Evolutionary conservation across 2,888 invertebrate genomes (phyloP).

Genomic region (Lydus trimaculatus): DNA sequence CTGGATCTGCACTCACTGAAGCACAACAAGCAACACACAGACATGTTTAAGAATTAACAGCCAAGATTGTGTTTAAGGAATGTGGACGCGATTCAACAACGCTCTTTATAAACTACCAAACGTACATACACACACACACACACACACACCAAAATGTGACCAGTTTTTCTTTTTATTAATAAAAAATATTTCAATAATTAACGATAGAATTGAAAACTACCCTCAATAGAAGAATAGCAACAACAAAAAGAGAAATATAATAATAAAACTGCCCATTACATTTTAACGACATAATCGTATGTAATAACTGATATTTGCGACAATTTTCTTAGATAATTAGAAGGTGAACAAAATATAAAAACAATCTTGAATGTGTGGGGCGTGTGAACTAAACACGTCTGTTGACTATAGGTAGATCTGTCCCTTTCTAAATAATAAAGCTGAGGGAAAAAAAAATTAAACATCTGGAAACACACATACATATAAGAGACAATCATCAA

Average conservation of each 20-base stretch:
- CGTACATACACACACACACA: too few relatives aligned
- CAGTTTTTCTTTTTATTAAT: neutral
- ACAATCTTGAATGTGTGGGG: neutral
- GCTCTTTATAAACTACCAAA: constrained; percentile 3
- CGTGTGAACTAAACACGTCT: constrained; percentile 7
- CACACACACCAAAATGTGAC: constrained; percentile 8
- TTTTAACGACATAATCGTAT: neutral
- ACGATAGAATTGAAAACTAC: neutral
- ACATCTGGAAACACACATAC: neutral
- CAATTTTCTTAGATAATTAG: constrained; percentile 4
- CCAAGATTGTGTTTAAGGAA: constrained; percentile 54
- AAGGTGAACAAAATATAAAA: neutral
- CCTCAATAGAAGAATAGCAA: neutral
- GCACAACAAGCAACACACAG: constrained; percentile 46
- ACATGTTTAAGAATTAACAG: constrained; percentile 55
- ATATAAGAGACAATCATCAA: neutral
- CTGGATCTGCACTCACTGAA: constrained; percentile 55
- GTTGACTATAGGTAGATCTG: neutral
- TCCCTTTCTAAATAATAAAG: neutral
- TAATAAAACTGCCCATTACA: neutral
- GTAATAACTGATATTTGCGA: constrained; percentile 7
- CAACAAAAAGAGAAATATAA: neutral
- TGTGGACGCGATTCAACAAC: constrained; percentile 46
- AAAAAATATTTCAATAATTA: neutral
- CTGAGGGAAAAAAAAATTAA: neutral